phyloP scores from a whole-genome alignment of 2,797 vertebrate species.

The Sebastes cheni region DNA sequence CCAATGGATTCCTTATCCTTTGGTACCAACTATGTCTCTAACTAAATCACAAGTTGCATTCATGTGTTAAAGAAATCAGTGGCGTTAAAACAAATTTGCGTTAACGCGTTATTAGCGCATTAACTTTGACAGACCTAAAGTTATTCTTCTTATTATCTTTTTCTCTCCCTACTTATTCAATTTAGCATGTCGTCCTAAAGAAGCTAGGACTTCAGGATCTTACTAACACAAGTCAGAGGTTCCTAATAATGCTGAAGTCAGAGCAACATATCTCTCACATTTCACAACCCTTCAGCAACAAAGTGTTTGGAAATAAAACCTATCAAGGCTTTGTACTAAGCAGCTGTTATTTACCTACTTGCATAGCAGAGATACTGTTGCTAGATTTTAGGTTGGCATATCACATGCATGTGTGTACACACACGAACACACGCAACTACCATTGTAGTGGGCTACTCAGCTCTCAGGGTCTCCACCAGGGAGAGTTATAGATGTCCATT shows the following conservation, averaged over 20 bases:
- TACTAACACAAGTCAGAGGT: neutral
- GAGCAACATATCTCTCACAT: neutral
- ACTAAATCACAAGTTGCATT: too few relatives aligned
- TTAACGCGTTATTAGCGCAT: too few relatives aligned
- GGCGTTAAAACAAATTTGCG: too few relatives aligned
- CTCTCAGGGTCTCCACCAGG: constrained; percentile 66
- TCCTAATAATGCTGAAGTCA: neutral
- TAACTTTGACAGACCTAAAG: too few relatives aligned
- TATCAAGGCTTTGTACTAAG: neutral
- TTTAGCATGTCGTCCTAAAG: neutral
- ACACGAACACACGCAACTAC: neutral
- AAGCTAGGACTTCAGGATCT: neutral
- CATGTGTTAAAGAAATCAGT: too few relatives aligned
- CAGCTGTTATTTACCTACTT: neutral
- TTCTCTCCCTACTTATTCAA: neutral
- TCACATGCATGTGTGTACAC: constrained; percentile 6
- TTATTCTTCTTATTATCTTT: too few relatives aligned
- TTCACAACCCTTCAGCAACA: neutral
- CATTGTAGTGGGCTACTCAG: neutral
- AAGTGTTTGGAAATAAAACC: neutral
- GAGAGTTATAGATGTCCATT: constrained; percentile 80
- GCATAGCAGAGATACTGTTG: neutral
- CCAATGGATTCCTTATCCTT: too few relatives aligned
- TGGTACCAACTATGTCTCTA: too few relatives aligned
- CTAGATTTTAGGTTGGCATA: neutral